These are phyloP conservation scores for Percopsis transmontana DNA, from an alignment of 2,113 vertebrate species.

Conservation along the genomic window DNA sequence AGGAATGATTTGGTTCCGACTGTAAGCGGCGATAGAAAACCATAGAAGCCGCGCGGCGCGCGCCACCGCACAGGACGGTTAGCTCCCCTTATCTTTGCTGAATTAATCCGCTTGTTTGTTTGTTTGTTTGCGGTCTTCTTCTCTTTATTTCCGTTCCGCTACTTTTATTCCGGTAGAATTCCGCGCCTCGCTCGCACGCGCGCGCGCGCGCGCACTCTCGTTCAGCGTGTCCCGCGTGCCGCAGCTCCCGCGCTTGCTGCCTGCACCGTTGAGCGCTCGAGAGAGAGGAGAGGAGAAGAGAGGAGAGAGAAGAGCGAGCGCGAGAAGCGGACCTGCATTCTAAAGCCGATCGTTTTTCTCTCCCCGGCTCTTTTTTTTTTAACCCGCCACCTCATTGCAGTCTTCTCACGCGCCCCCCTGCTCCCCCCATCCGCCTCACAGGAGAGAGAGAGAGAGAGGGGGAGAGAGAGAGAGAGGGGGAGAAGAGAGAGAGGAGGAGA, in stretches of 20 bases:
- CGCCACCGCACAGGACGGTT: too few relatives aligned
- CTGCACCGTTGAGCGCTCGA: conserved; percentile 80
- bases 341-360: conserved; percentile 78
- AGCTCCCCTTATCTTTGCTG: conserved; percentile 16
- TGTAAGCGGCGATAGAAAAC: too few relatives aligned
- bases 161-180: conserved; percentile 67
- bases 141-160: conserved; percentile 9
- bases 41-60: too few relatives aligned
- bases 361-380: conserved; percentile 56
- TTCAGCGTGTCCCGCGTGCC: conserved; percentile 60
- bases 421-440: conserved; percentile 76
- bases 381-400: conserved; percentile 85
- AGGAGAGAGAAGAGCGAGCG: conserved; percentile 30
- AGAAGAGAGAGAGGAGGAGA: conserved; percentile 38
- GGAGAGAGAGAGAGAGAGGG: conserved; percentile 76
- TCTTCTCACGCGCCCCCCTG: conserved; percentile 86
- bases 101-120: conserved; percentile 41
- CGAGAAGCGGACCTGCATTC: conserved; percentile 88
- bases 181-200: conserved; percentile 52
- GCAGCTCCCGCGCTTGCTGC: conserved; percentile 77
- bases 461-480: conserved; percentile 49
- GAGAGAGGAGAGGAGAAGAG: conserved; percentile 55
- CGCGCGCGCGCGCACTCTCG: conserved; percentile 37
- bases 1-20: too few relatives aligned
- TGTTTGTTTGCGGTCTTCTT: too few relatives aligned